A percentile compares a stretch with the other conserved stretches of the same genome.
These are phyloP conservation scores for Gobio gobio DNA, from an alignment of 2,113 vertebrate genomes.

Conservation along the genomic window DNA sequence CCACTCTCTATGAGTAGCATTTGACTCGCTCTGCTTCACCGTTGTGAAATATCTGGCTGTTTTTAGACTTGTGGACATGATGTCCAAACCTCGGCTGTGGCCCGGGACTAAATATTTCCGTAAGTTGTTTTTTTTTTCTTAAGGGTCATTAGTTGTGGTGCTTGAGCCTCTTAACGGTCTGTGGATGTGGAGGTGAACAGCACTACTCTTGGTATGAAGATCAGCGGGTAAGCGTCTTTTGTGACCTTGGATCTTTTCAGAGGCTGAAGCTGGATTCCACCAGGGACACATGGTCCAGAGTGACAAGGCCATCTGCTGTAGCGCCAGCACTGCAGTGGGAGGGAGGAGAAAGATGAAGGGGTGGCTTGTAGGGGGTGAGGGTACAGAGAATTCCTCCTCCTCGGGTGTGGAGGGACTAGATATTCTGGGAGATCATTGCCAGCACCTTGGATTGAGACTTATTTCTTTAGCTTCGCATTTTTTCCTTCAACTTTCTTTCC, in stretches of 20 bases:
- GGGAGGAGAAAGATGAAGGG: slow-evolving; percentile 72
- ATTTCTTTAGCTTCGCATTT: slow-evolving; percentile 61
- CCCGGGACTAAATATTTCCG: slow-evolving; percentile 18
- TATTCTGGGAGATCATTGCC: slow-evolving; percentile 78
- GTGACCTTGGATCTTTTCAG: slow-evolving; percentile 80
- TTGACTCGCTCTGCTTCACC: slow-evolving; percentile 56
- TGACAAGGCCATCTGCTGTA: slow-evolving; percentile 82
- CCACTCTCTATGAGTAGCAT: slow-evolving; percentile 52
- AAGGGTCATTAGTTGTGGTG: slow-evolving; percentile 6
- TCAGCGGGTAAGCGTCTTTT: slow-evolving; percentile 67
- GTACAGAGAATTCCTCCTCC: slow-evolving; percentile 76
- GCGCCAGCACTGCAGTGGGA: slow-evolving; percentile 66
- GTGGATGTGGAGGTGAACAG: slow-evolving; percentile 42
- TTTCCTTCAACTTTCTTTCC: slow-evolving; percentile 7
- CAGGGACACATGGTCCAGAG: slow-evolving; percentile 81
- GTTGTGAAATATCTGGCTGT: slow-evolving; percentile 62
- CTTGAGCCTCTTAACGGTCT: slow-evolving; percentile 28
- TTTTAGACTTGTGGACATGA: slow-evolving; percentile 42
- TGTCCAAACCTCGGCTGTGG: slow-evolving; percentile 28
- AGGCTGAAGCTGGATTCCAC: slow-evolving; percentile 79
- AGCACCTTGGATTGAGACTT: slow-evolving; percentile 68
- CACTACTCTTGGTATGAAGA: slow-evolving; percentile 57
- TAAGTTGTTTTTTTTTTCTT: slow-evolving; percentile 31
- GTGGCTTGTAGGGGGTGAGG: slow-evolving; percentile 57
- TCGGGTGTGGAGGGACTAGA: slow-evolving; percentile 77